Percentiles rank a stretch among this genome's conserved stretches.
Conservation (phyloP, 2,888 invertebrate species). For the Heliconius charithonia region DNA sequence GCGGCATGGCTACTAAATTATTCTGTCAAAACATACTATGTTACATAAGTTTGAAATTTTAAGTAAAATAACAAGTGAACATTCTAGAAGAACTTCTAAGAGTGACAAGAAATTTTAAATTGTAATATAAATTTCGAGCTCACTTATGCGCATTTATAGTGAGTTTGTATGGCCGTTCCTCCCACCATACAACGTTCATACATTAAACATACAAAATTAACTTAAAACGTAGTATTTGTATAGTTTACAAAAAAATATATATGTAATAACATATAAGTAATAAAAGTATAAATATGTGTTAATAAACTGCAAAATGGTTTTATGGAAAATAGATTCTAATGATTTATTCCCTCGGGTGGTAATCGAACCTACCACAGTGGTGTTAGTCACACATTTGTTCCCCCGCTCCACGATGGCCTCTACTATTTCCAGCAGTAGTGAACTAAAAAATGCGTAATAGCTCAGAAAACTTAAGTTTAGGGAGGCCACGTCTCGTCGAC, state of each 20-base stretch:
- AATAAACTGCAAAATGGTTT: no score
- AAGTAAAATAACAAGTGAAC: neutral
- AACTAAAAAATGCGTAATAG: no score
- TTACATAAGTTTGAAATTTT: neutral
- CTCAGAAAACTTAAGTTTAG: neutral
- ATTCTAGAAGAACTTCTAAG: constrained; percentile 9
- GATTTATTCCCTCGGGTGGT: neutral
- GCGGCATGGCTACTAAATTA: no score
- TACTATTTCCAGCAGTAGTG: no score
- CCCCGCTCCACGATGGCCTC: no score
- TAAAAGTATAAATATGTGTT: no score
- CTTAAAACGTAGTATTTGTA: neutral
- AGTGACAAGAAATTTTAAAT: constrained; percentile 6
- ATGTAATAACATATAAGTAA: no score
- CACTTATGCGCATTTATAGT: constrained; percentile 13
- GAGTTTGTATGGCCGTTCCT: neutral
- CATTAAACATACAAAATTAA: neutral
- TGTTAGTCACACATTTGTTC: neutral
- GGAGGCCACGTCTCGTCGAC: neutral
- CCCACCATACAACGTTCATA: neutral
- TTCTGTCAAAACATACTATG: neutral
- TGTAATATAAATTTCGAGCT: neutral
- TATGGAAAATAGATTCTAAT: no score
- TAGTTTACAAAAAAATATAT: no score
- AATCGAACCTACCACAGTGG: neutral